Evolutionary conservation across 2,113 vertebrate species (phyloP), one percentile per base, ranked within the genome.

Genomic region (Sebastes fasciatus): DNA sequence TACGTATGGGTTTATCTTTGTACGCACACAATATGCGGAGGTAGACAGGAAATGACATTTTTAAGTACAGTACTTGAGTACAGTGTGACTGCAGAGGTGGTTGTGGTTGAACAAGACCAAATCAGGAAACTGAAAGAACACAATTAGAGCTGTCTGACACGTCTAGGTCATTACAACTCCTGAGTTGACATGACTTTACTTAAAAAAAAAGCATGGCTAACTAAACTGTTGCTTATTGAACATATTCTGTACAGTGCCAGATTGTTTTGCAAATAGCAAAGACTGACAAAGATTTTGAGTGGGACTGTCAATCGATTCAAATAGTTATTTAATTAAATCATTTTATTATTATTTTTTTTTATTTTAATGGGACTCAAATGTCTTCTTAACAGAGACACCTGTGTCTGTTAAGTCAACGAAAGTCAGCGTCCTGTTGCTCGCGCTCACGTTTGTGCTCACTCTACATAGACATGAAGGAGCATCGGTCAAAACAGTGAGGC

Each of bases 1-100:
- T 49, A 2, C 10, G 40, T 51, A 13, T 5, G 6, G 6, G 71
- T n/a, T 84, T 76, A 63, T 72, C 17, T 73, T 17, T 65, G 26
- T 8, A 34, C 4, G 34, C 34, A 21, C 60, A 21, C 49, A 26
- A 0, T n/a, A 42, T 21, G 62, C 8, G 7, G 60, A 77, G 69
- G 51, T 8, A 2, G 16, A 74, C 71, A 74, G 74, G 85, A 91
- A 85, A 8, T 21, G 8, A 74, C 8, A 16, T 40, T 9, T 62
- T 68, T 43, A 0, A 76, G 43, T 7, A 43, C 63, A 57, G 55
- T 21, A n/a, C n/a, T n/a, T n/a, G 1, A 76, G 43, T 7, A 43
- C 63, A 57, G 55, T 21, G 19, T 70, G 64, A 52, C n/a, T 19
- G 42, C 21, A 67, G 40, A 42, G 58, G 48, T 3, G n/a, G 12